These are phyloP conservation scores for Loripinus fragilis DNA, from an alignment of 2,888 invertebrate genomes.

Conservation along the genomic window DNA sequence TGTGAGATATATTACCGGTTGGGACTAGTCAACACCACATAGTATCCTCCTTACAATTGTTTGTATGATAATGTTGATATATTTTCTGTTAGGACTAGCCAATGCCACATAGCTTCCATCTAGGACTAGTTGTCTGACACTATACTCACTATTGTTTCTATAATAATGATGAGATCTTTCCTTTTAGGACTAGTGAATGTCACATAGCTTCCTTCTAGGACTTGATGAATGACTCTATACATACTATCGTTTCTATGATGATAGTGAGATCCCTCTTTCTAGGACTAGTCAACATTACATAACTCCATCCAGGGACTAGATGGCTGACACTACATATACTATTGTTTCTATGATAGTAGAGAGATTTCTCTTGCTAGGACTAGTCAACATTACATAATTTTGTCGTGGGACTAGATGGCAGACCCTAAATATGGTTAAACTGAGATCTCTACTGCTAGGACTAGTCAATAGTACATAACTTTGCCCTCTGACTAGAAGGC, in stretches of 20 bases:
- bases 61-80: constrained; percentile 79
- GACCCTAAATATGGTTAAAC: no score
- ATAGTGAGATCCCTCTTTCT: constrained; percentile 80
- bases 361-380: constrained; percentile 81
- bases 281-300: constrained; percentile 80
- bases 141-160: constrained; percentile 82
- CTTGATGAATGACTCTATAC: constrained; percentile 24
- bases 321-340: constrained; percentile 80
- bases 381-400: no score
- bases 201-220: constrained; percentile 82
- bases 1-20: constrained; percentile 75
- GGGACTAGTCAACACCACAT: constrained; percentile 80
- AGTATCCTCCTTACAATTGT: no score
- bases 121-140: constrained; percentile 53
- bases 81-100: constrained; percentile 80
- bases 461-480: no score
- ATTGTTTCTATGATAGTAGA: constrained; percentile 79
- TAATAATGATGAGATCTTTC: constrained; percentile 81
- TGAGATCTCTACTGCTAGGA: no score
- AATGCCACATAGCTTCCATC: constrained; percentile 58
- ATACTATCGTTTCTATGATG: constrained; percentile 83
- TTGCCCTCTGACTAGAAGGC: no score
- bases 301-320: constrained; percentile 70
- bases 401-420: no score
- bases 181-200: constrained; percentile 77